phyloP scores from a whole-genome alignment of 2,888 invertebrate genomes.

The Abrostola tripartita region DNA sequence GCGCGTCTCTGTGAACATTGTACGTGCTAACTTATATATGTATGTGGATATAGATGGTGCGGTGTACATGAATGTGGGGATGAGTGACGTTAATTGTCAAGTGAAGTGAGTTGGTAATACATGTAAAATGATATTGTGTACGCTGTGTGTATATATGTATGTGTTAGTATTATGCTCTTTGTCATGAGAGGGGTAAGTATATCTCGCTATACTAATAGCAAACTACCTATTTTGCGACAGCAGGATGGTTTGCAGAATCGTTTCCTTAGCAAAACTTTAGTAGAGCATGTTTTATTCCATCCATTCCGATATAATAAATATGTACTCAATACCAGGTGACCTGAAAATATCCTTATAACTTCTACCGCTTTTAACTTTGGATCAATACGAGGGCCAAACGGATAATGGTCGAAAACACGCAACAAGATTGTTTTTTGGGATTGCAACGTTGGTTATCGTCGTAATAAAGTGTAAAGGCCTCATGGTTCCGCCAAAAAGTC shows the following conservation, averaged over 20 bases:
- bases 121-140: conserved; percentile 10
- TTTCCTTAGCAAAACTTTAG: no score
- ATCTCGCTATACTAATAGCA: no score
- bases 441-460: neutral
- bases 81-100: conserved; percentile 33
- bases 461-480: conserved; percentile 1
- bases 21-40: conserved; percentile 6
- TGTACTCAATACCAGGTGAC: conserved; percentile 14
- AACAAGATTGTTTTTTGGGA: neutral
- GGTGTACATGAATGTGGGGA: conserved; percentile 5
- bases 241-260: no score
- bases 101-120: conserved; percentile 23
- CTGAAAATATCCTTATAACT: conserved; percentile 35
- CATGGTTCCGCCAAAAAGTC: neutral
- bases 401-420: neutral
- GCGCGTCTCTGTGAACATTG: conserved; percentile 26
- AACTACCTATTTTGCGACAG: no score
- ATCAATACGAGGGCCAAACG: conserved; percentile 18
- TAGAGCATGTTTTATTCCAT: no score
- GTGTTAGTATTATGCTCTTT: neutral
- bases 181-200: neutral
- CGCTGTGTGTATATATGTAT: conserved; percentile 1
- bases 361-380: neutral
- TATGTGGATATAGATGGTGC: conserved; percentile 1
- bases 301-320: no score